Base-by-base conservation (phyloP, 2,113 vertebrate genomes). In the Taxidea taxus region DNA sequence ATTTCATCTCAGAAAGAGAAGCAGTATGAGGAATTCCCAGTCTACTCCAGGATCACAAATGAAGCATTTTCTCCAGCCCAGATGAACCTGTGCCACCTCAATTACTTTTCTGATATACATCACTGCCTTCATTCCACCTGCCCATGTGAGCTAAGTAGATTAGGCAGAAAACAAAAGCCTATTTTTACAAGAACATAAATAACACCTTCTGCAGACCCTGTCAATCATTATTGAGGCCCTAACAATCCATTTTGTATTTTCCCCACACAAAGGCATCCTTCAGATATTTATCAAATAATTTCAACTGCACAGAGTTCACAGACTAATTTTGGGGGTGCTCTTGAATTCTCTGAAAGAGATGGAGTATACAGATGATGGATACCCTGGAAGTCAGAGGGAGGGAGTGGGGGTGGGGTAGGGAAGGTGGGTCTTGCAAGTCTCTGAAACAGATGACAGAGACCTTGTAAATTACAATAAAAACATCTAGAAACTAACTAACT, bases 261-360 rank as follows among this genome's bases (percentile, higher is more conserved):
- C 97, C 97, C 91, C 95, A 99, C 98, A 98, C 97, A 98, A 97
- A 97, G 84, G 56, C 91, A 95, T 94, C 97, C 94, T 95, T 96
- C 82, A 97, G 98, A 98, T 98, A 98, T 97, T 98, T 98, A 99
- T 98, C 98, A 97, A 98, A 96, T 98, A 97, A 98, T 98, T 98
- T 98, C 96, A 97, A 70, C 2, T 1, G 82, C 23, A 97, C 89
- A 95, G 77, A 75, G 91, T 97, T 98, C 97, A 95, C 97, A 98
- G 98, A 97, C 90, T 98, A 98, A 99, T 94, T 49, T 66, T 58
- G 86, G 5, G 11, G 56, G 7, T 1, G 16, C 13, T 91, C 74
- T 87, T 84, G 27, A 89, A 82, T 91, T 92, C 90, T 97, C 87
- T 92, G 62, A 90, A 87, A 87, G 29, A 88, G n/a, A 90, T 34